Base-by-base conservation (phyloP, 1,140 invertebrate species). In the Dryas iulia region DNA sequence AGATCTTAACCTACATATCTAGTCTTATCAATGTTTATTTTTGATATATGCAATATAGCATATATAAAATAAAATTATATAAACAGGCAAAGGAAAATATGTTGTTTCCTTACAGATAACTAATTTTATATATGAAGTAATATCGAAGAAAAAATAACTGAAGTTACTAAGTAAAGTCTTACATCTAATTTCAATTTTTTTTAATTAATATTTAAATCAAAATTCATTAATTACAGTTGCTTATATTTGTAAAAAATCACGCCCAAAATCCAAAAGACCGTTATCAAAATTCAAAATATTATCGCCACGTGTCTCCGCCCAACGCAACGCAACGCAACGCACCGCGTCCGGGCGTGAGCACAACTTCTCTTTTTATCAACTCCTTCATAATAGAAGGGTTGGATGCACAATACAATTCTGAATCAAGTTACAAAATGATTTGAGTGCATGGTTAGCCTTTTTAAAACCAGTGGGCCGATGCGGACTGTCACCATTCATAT, bases 401-500 rank as follows among this genome's bases (percentile, higher is more conserved):
- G 60, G 63, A 59, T 64, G 66, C 78, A 90, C 86, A 90, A 90
- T 88, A 74, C 72, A 57, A 69, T 66, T 65, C 64, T 71, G 83
- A 87, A 87, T 88, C 84, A 82, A 78, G 86, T 87, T 82, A 87
- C 85, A 83, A 83, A 84, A 81, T 85, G 86, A 78, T 81, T 77
- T 78, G 72, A 74, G 66, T 69, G 65, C 74, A 76, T 78, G 72
- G 74, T 80, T 79, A 67, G 73, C 63, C 72, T 83, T 87, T 89
- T 84, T 54, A 84, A 81, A 88, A 78, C 73, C 82, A 84, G 79
- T 82, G 83, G 84, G 79, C 84, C 81, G 82, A 65, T 65, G 72
- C 62, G 54, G 63, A 72, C 76, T 83, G 84, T 85, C 86, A 81
- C 82, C 76, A 90, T 90, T 89, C 81, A 89, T 56, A 31, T 75